Conservation (phyloP, 2,888 invertebrate genomes). For the Nudaria mundana region DNA sequence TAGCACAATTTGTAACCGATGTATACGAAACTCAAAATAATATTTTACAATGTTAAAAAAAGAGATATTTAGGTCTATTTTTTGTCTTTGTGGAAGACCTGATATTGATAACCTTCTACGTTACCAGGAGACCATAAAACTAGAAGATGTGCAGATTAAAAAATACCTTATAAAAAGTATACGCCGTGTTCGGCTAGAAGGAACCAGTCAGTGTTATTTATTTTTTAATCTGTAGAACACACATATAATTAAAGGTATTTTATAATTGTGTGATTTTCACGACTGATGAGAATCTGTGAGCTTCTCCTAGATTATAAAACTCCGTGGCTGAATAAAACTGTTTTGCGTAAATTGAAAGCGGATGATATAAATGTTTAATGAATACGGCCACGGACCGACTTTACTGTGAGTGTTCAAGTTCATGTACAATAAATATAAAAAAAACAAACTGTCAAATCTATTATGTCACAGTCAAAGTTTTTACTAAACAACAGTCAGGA, state of each 20-base stretch:
- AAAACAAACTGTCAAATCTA: not conserved
- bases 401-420: constrained; percentile 32
- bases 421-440: not conserved
- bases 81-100: constrained; percentile 61
- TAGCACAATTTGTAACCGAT: constrained; percentile 80
- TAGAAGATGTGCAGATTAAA: constrained; percentile 41
- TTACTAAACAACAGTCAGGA: too few relatives aligned
- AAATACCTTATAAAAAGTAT: constrained; percentile 18
- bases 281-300: constrained; percentile 66
- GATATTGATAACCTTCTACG: constrained; percentile 69
- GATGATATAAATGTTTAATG: constrained; percentile 19
- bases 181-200: constrained; percentile 26
- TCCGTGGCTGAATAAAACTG: constrained; percentile 39
- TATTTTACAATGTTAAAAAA: constrained; percentile 78
- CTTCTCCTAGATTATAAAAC: constrained; percentile 52
- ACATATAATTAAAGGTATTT: constrained; percentile 42
- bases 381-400: constrained; percentile 39
- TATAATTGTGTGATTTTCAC: constrained; percentile 55
- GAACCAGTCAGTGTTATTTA: constrained; percentile 21
- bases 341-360: constrained; percentile 20
- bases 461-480: too few relatives aligned
- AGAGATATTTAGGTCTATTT: constrained; percentile 77
- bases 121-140: constrained; percentile 66
- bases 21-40: constrained; percentile 76
- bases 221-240: constrained; percentile 46